Percentiles rank a stretch among this genome's conserved stretches.
Conservation (phyloP, 2,888 invertebrate species). For the Pecten maximus region DNA sequence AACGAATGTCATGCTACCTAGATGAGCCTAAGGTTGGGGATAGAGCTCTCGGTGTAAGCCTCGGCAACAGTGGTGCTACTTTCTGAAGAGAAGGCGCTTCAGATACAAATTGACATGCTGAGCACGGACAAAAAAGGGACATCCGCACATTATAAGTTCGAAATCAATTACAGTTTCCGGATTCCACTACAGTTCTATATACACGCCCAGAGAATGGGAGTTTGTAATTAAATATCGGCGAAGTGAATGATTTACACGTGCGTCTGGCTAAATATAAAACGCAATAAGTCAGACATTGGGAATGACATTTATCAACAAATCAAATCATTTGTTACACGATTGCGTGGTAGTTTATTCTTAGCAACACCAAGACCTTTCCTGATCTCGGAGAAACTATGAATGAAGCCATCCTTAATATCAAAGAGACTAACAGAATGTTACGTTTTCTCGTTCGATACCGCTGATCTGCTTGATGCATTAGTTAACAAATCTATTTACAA, state of each 20-base stretch:
- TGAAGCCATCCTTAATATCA: neutral
- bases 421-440: neutral
- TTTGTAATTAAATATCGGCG: slow-evolving; percentile 11
- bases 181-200: neutral
- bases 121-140: neutral
- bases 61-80: neutral
- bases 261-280: slow-evolving; percentile 20
- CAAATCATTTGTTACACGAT: neutral
- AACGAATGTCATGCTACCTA: too few species aligned
- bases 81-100: neutral
- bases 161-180: neutral
- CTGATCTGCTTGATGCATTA: too few species aligned
- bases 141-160: neutral
- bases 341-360: neutral
- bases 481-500: too few species aligned
- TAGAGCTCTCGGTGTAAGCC: neutral
- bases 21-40: neutral
- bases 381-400: neutral
- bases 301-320: slow-evolving; percentile 12
- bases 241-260: neutral
- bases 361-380: neutral
- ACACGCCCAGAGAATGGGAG: neutral
- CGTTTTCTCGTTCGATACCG: too few species aligned
- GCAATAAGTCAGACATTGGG: neutral
- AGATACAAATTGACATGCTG: neutral